Evolutionary conservation across 2,797 vertebrate genomes (phyloP).

Genomic region (Anas acuta): DNA sequence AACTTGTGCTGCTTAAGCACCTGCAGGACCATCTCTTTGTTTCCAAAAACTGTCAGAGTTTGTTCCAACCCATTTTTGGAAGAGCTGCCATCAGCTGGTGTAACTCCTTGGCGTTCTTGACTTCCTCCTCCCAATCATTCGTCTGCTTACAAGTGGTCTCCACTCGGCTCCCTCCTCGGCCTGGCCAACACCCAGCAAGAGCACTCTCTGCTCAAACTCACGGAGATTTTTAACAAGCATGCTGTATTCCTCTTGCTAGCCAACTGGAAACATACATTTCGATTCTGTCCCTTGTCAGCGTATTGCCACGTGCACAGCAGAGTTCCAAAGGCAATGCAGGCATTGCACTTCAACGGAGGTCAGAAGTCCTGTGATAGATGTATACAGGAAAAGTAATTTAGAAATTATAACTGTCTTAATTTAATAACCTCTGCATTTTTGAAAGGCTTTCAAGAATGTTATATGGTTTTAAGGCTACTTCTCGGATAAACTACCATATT

Average conservation of each 20-base stretch:
- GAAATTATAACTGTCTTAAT: not conserved
- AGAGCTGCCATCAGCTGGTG: not conserved
- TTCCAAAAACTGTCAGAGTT: not conserved
- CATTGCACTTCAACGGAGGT: not conserved
- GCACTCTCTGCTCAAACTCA: not conserved
- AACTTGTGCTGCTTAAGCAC: not conserved
- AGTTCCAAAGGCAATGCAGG: not conserved
- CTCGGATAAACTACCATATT: not conserved
- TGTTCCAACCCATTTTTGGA: not conserved
- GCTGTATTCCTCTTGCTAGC: not conserved
- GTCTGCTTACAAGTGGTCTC: not conserved
- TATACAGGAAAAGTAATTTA: constrained; percentile 26
- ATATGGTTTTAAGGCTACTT: not conserved
- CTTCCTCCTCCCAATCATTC: not conserved
- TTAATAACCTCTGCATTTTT: constrained; percentile 37
- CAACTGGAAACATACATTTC: not conserved
- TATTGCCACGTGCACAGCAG: rapidly evolving
- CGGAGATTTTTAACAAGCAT: not conserved
- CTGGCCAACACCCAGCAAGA: not conserved
- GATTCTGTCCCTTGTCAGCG: not conserved
- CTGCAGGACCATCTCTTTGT: not conserved
- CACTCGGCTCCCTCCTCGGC: not conserved
- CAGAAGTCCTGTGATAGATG: not conserved
- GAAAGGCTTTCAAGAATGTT: constrained; percentile 1
- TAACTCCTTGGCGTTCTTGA: not conserved